Conservation (phyloP, 2,797 vertebrate genomes). For the Silurus lanzhouensis region DNA sequence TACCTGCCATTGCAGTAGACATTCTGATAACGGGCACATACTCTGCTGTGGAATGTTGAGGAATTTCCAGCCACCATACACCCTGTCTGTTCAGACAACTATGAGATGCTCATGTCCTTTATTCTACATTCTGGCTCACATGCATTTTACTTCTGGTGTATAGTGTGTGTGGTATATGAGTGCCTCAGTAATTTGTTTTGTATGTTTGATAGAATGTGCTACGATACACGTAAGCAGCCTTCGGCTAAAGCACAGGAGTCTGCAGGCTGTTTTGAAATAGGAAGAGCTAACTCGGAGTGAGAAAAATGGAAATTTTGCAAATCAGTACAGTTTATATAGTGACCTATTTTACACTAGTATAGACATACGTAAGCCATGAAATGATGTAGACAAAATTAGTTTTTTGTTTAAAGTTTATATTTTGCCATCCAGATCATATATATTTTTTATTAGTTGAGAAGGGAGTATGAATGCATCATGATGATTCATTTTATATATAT, state of each 20-base stretch:
- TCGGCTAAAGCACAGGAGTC: neutral
- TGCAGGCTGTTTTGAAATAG: neutral
- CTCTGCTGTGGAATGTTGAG: neutral
- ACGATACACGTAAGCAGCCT: neutral
- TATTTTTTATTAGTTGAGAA: too few relatives aligned
- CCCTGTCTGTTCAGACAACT: neutral
- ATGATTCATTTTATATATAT: neutral
- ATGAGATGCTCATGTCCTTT: neutral
- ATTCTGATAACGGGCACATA: neutral
- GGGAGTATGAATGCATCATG: neutral
- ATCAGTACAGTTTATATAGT: neutral
- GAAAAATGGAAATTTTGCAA: neutral
- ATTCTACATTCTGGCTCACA: neutral
- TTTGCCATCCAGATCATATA: too few relatives aligned
- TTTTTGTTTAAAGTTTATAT: too few relatives aligned
- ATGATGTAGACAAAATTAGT: too few relatives aligned
- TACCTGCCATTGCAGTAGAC: neutral
- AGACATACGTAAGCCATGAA: too few relatives aligned
- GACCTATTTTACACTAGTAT: neutral
- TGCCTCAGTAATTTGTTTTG: neutral
- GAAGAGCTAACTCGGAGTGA: neutral
- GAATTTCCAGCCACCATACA: neutral
- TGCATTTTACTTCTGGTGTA: conserved; percentile 4
- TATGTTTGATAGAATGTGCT: neutral
- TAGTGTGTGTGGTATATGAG: neutral